Percentiles rank a stretch among this genome's conserved stretches.
Conservation (phyloP, 2,113 vertebrate genomes). For the Brachirus orientalis region DNA sequence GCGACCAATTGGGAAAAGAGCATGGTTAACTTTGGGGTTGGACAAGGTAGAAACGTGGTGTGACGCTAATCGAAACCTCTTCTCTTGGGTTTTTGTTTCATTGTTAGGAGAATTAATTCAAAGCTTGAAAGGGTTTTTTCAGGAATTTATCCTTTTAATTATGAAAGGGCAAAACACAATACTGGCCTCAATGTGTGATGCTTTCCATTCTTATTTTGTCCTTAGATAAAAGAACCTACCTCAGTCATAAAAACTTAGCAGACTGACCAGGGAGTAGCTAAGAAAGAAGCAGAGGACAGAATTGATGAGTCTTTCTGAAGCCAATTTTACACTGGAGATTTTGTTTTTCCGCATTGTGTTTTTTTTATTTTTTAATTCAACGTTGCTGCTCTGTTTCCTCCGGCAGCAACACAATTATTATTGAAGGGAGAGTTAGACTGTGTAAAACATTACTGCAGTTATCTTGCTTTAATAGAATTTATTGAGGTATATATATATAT, state of each 20-base stretch:
- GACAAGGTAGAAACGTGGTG: slow-evolving; percentile 34
- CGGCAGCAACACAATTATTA: slow-evolving; percentile 20
- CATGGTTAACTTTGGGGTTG: slow-evolving; percentile 25
- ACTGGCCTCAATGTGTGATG: slow-evolving; percentile 55
- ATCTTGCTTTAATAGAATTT: slow-evolving; percentile 22
- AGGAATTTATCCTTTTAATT: slow-evolving; percentile 65
- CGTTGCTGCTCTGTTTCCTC: slow-evolving; percentile 45
- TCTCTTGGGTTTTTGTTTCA: slow-evolving; percentile 41
- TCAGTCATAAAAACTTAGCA: slow-evolving; percentile 80
- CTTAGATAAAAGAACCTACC: slow-evolving; percentile 82
- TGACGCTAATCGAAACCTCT: slow-evolving; percentile 62
- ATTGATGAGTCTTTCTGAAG: slow-evolving; percentile 57
- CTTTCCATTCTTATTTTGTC: slow-evolving; percentile 69
- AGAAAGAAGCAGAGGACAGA: slow-evolving; percentile 45
- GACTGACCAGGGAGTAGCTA: slow-evolving; percentile 76
- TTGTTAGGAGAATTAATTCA: slow-evolving; percentile 55
- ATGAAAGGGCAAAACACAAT: slow-evolving; percentile 57
- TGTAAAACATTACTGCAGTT: slow-evolving; percentile 19
- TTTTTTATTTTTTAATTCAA: slow-evolving; percentile 20
- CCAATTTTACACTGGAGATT: slow-evolving; percentile 79
- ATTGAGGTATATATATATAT: neutral
- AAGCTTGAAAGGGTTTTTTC: slow-evolving; percentile 66
- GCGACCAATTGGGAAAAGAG: slow-evolving; percentile 12
- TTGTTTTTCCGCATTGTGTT: slow-evolving; percentile 45
- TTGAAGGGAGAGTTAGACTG: slow-evolving; percentile 19